Evolutionary conservation across 2,888 invertebrate genomes (phyloP), one percentile per base, ranked within the genome.

Genomic region (Lysandra bellargus): DNA sequence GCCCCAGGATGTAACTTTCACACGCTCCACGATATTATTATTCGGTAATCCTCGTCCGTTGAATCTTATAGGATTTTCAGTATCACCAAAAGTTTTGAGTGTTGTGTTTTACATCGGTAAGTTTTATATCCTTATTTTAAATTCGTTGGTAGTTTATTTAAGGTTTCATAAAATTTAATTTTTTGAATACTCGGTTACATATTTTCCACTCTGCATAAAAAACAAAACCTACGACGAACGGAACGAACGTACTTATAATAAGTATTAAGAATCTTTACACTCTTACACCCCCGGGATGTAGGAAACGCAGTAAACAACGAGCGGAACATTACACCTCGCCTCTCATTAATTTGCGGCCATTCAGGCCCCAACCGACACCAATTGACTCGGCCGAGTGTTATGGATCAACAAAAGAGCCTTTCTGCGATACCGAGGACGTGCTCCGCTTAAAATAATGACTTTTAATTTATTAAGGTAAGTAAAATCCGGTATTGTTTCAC

Each of bases 321-420:
- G 17, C 76, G 33, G 76, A 37, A 69, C 76, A 75, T 44, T 86
- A 85, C 85, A 85, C 84, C 79, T 79, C 49, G 82, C 85, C 84
- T 83, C 87, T 91, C 94, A 91, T 93, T 93, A 94, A 93, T 93
- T 94, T 93, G 88, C 89, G 87, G 88, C 85, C 84, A 85, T 85
- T 86, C 88, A 92, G 92, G 92, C 92, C 88, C 87, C 88, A 88
- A 86, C 87, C 86, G 85, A 85, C 84, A 83, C 83, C 85, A 92
- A 94, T 93, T 92, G 94, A 93, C 93, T 93, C 87, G 86, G 88
- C 89, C 88, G 87, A 93, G 92, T 92, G 90, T 92, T 92, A 91
- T 90, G 89, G 88, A 85, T 84, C 84, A 91, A 93, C 92, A 94
- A 94, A 92, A 91, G 92, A 87, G 88, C 92, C 89, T 91, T 93